Evolutionary conservation across 2,797 vertebrate species (phyloP), one percentile per base, ranked within the genome.

Genomic region (Menidia menidia): DNA sequence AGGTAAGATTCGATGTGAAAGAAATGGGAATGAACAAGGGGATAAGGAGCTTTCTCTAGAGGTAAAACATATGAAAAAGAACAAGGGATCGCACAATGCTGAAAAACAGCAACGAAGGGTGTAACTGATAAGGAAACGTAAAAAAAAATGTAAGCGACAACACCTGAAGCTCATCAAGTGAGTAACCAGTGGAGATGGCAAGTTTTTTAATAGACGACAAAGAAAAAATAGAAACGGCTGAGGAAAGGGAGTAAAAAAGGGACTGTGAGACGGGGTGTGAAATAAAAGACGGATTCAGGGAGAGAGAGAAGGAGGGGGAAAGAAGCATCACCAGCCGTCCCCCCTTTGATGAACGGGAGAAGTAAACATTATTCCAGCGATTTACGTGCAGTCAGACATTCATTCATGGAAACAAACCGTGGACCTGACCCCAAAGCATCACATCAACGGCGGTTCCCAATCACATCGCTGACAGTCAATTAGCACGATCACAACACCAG

Each of bases 371-470:
- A n/a, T 48, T 57, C 32, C 60, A 12, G 2, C 14, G 54, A 45
- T 14, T 33, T 19, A 10, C 50, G 25, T 31, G 12, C 42, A 43
- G 33, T 9, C 72, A 51, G 60, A 39, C 76, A 65, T 73, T 59
- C 87, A 86, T 85, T 86, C 82, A 84, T 67, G 47, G 69, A 83
- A 78, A 75, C 56, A 77, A 25, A 42, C 19, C 44, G 1, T 41
- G 47, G 60, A 62, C 67, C 75, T 73, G 78, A 89, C 80, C 80
- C 68, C 30, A 15, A 13, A 55, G 39, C 73, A 42, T 9, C 68
- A 42, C 66, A 61, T 78, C 81, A 80, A 68, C 72, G 52, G 52
- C 81, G 60, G 67, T 77, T 55, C 63, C 50, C 76, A 59, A 62
- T 55, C 78, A 52, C 67, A 72, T 65, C 0, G 30, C 79, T 68